Base-by-base conservation (phyloP, 2,888 invertebrate genomes). In the Isoperla grammatica region DNA sequence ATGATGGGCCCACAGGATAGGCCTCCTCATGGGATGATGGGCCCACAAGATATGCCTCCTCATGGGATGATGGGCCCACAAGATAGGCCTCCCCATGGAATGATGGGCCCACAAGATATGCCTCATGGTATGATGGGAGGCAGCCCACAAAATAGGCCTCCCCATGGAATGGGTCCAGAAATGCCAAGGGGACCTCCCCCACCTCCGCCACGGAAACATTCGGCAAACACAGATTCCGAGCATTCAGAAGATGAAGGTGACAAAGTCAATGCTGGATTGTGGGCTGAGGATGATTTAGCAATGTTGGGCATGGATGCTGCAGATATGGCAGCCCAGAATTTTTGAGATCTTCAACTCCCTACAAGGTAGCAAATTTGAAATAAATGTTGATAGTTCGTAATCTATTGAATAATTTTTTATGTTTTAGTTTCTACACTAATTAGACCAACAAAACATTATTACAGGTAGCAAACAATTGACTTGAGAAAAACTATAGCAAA, bases 281-380 rank as follows among this genome's bases (percentile, higher is more conserved):
- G 37, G 70, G 86, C 80, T 68, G 74, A 79, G 67, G 88, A 88
- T 60, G 92, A 93, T 68, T 74, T 92, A 61, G 88, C 88, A 2
- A 84, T 93, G 87, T 77, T 93, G 56, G 93, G 93, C 1, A 92
- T 92, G 55, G 91, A 91, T 70, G 90, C 87, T 6, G 85, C 85
- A 35, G 92, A 93, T 71, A 82, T 83, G 65, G 85, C 84, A 6
- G 84, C 84, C 20, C 78, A 78, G 66, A 69, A 68, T 54, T 74
- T 77, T 68, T 74, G 65, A 69, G 17, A n/a, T 13, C 35, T 9
- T 37, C 8, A 19, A 1, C 46, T 49, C 17, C 17, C 13, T 13
- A 5, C 13, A 15, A 15, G 22, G 29, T 29, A 29, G 8, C 4
- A 29, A 29, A 6, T 4, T 29, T 29, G 29, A 29, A 29, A 29